These are phyloP conservation scores for Hemicrepidius hirtus DNA, from an alignment of 2,888 invertebrate species.

Conservation along the genomic window DNA sequence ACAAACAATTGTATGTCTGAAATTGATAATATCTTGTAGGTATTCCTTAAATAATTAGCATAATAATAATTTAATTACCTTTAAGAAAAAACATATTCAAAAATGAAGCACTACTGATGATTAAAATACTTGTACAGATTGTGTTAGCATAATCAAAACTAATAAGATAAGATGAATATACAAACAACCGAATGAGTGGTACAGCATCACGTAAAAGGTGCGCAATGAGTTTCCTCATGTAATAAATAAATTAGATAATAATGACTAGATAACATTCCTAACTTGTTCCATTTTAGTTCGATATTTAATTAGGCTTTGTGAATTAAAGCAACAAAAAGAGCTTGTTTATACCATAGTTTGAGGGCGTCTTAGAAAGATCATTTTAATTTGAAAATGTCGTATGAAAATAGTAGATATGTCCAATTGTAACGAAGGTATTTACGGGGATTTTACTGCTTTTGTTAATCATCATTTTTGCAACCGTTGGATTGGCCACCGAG, in stretches of 20 bases:
- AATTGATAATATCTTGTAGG: neutral
- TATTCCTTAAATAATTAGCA: conserved; percentile 4
- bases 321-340: neutral
- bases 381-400: too few relatives aligned
- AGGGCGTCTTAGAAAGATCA: too few relatives aligned
- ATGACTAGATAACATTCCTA: conserved; percentile 17
- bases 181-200: conserved; percentile 15
- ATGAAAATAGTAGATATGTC: too few relatives aligned
- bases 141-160: conserved; percentile 36
- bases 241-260: conserved; percentile 31
- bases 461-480: too few relatives aligned
- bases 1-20: conserved; percentile 4
- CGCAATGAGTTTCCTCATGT: conserved; percentile 30
- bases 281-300: neutral
- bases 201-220: conserved; percentile 21
- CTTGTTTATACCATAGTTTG: too few relatives aligned
- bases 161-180: conserved; percentile 45
- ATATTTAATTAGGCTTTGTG: too few relatives aligned
- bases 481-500: too few relatives aligned
- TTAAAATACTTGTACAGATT: conserved; percentile 35
- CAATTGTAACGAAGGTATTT: too few relatives aligned
- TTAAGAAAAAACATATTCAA: conserved; percentile 32
- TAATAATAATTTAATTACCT: conserved; percentile 33
- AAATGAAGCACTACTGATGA: conserved; percentile 27
- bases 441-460: too few relatives aligned